A percentile compares a stretch with the other conserved stretches of the same genome.
phyloP scores from a whole-genome alignment of 1,140 invertebrate genomes.

The Brachionus rotundiformis region DNA sequence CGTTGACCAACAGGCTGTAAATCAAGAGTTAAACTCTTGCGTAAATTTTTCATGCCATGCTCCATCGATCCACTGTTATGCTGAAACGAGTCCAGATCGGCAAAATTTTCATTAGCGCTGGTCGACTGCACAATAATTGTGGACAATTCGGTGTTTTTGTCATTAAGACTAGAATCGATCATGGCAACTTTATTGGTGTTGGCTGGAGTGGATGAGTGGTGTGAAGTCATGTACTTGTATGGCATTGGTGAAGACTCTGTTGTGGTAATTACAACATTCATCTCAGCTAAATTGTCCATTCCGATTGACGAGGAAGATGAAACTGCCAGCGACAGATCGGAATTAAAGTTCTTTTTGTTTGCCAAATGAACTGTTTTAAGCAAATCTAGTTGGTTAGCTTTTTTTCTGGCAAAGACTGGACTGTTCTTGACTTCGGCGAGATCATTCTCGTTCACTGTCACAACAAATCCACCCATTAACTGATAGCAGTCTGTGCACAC shows the following conservation, averaged over 20 bases:
- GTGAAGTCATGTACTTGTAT: neutral
- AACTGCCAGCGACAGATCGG: neutral
- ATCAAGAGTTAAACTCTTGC: conserved; percentile 32
- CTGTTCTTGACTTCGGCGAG: neutral
- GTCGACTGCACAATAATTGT: neutral
- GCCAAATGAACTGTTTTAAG: conserved; percentile 23
- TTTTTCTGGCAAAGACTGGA: neutral
- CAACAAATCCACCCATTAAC: conserved; percentile 30
- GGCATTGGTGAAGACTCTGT: neutral
- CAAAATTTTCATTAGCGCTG: neutral
- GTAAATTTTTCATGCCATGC: neutral
- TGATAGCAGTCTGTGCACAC: conserved; percentile 45
- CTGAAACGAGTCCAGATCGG: conserved; percentile 15
- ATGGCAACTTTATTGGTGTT: conserved; percentile 5
- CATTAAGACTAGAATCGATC: neutral
- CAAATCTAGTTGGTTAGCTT: neutral
- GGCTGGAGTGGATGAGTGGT: conserved; percentile 8
- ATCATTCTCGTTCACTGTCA: conserved; percentile 29
- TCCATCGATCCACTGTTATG: conserved; percentile 16
- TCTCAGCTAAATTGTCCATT: neutral
- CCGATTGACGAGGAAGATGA: conserved; percentile 15
- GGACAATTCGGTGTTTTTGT: conserved; percentile 10
- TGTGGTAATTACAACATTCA: neutral
- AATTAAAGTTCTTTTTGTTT: conserved; percentile 9
- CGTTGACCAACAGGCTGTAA: conserved; percentile 3